Base-by-base conservation (phyloP, 2,113 vertebrate genomes). In the Cyrtonyx montezumae region DNA sequence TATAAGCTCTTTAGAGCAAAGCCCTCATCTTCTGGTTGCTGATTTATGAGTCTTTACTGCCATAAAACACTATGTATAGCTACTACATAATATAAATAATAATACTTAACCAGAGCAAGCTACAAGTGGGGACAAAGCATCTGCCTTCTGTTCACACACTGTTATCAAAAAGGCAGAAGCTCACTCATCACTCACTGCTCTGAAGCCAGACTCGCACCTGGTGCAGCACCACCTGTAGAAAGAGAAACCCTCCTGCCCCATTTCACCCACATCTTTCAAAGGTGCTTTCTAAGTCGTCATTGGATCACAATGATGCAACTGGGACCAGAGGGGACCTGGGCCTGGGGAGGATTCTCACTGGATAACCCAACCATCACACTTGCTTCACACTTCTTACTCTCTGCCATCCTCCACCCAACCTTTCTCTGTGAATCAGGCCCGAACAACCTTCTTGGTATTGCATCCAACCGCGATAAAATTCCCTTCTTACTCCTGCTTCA, bases 1-100 rank as follows among this genome's bases (percentile, higher is more conserved):
- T 94, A 96, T 95, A 96, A 96, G 95, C 94, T 94, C 96, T 96
- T 96, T 94, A 96, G 91, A 95, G 94, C 89, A 95, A 93, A 94
- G 95, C 94, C 94, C 91, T 96, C 76, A 4, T 91, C 95, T 96
- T 93, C 94, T 95, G 89, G 45, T 63, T 40, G 87, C 71, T 94
- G 95, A 96, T 96, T 95, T 96, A 96, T 91, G 90, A 73, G n/a
- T 96, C 91, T 95, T 94, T 94, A 40, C 90, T 61, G 91, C 93
- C 91, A 95, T 96, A 96, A 96, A 96, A 71, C 93, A 95, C 95
- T 91, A 90, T 94, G 93, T 90, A 91, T 75, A 94, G 95, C 93
- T 83, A 71, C 95, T 94, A 91, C 90, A 91, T 84, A 94, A 94
- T 94, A 93, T 94, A 96, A 96, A 95, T 96, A 96, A 96, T 96